These are phyloP conservation scores for Amblyjoppa proteus DNA, from an alignment of 2,888 invertebrate genomes.

Conservation along the genomic window DNA sequence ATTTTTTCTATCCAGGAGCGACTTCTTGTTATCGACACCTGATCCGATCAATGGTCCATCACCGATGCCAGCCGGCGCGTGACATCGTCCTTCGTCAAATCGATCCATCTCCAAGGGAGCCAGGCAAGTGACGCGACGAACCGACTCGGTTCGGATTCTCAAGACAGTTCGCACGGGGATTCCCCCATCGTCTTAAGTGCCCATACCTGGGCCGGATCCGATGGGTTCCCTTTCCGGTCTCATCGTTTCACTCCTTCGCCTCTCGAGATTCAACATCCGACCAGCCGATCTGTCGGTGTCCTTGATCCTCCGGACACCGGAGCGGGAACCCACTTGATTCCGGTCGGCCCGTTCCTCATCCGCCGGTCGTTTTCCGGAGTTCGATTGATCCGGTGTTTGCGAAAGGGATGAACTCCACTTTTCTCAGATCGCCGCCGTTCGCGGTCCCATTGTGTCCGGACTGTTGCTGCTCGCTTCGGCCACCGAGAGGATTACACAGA, in stretches of 20 bases:
- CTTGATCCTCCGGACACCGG: not conserved
- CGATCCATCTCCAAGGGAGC: constrained; percentile 60
- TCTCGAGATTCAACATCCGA: not conserved
- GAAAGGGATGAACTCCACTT: constrained; percentile 28
- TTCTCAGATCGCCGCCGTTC: constrained; percentile 18
- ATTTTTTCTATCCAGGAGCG: constrained; percentile 2
- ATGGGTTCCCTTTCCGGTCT: not conserved
- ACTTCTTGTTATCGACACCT: constrained; percentile 15
- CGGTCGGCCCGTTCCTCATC: not conserved
- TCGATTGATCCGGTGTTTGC: not conserved
- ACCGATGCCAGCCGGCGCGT: constrained; percentile 37
- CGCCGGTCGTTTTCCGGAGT: not conserved
- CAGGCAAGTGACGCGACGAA: constrained; percentile 32
- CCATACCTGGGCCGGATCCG: not conserved
- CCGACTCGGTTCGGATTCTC: constrained; percentile 6
- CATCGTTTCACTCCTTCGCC: not conserved
- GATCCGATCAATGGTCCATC: constrained; percentile 45
- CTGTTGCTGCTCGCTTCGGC: constrained; percentile 5
- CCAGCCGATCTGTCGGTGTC: not conserved
- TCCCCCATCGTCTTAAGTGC: not conserved
- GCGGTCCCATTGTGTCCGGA: constrained; percentile 34
- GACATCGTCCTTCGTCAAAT: constrained; percentile 42
- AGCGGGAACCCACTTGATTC: not conserved
- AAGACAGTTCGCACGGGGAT: constrained; percentile 7
- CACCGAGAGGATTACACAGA: constrained; percentile 40